phyloP scores from a whole-genome alignment of 2,888 invertebrate genomes.

The Ceramica pisi region DNA sequence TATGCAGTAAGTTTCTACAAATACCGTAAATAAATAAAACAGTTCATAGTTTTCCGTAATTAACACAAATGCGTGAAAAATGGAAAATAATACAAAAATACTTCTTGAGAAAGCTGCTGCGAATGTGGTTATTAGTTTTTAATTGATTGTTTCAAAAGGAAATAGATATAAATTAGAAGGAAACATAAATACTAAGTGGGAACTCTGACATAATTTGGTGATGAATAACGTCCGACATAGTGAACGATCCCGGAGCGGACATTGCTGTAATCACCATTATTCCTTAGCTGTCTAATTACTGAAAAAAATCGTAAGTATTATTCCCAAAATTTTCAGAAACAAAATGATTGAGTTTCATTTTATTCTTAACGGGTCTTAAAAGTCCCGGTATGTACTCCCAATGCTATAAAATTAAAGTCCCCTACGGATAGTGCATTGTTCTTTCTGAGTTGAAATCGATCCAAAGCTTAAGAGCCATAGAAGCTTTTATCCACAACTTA shows the following conservation, averaged over 20 bases:
- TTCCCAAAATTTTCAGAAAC: too few relatives aligned
- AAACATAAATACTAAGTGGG: slow-evolving; percentile 36
- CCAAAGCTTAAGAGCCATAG: too few relatives aligned
- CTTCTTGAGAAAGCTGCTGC: slow-evolving; percentile 7
- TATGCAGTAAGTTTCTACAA: slow-evolving; percentile 63
- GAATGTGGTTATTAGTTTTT: slow-evolving; percentile 3
- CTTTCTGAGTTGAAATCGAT: too few relatives aligned
- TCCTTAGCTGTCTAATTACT: neutral
- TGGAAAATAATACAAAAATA: slow-evolving; percentile 13
- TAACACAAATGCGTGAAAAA: slow-evolving; percentile 17
- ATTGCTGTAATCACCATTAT: slow-evolving; percentile 16
- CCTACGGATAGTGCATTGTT: too few relatives aligned
- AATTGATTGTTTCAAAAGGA: slow-evolving; percentile 17
- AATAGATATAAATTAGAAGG: slow-evolving; percentile 14
- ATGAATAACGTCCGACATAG: slow-evolving; percentile 30
- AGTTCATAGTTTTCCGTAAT: slow-evolving; percentile 23
- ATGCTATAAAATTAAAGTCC: too few relatives aligned
- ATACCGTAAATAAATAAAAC: slow-evolving; percentile 53
- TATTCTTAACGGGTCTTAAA: too few relatives aligned
- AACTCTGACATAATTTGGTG: slow-evolving; percentile 45
- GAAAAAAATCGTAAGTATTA: neutral
- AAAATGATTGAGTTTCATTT: too few relatives aligned
- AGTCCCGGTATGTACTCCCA: too few relatives aligned
- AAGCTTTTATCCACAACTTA: too few relatives aligned
- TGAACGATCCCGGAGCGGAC: slow-evolving; percentile 26